These are phyloP conservation scores for Dendrocincla fuliginosa DNA, from an alignment of 2,797 vertebrate genomes.

Conservation along the genomic window DNA sequence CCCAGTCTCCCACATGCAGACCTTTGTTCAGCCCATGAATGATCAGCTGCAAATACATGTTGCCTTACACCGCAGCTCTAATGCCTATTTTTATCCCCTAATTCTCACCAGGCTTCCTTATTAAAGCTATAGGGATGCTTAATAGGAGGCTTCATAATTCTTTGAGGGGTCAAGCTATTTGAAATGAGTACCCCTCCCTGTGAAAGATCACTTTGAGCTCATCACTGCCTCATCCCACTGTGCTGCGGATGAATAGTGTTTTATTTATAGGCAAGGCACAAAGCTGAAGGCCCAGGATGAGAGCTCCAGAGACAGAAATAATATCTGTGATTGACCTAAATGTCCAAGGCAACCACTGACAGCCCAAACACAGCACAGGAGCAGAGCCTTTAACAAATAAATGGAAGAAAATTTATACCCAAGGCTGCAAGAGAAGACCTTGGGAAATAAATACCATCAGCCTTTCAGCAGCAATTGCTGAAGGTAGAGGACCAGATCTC, in stretches of 20 bases:
- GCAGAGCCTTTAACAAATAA: not conserved
- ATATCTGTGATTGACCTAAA: conserved; percentile 62
- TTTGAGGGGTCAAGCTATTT: not conserved
- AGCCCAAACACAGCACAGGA: not conserved
- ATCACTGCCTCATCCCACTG: not conserved
- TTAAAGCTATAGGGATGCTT: not conserved
- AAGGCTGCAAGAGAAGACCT: conserved; percentile 5
- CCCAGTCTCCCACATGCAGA: fast-evolving
- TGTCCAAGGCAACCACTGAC: conserved; percentile 10
- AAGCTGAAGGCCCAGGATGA: conserved; percentile 25
- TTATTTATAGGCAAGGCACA: conserved; percentile 50
- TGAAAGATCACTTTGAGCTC: not conserved
- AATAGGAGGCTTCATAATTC: not conserved
- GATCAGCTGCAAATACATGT: not conserved
- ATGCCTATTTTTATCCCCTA: not conserved
- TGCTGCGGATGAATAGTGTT: not conserved
- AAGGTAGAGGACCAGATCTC: not conserved
- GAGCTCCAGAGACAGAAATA: conserved; percentile 30
- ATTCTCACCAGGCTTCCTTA: not conserved
- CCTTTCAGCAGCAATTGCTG: not conserved
- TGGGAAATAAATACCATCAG: conserved; percentile 7
- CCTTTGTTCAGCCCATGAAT: not conserved
- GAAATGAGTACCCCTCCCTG: not conserved
- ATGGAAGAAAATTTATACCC: conserved; percentile 17
- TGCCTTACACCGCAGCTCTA: not conserved